A percentile compares a stretch with the other conserved stretches of the same genome.
These are phyloP conservation scores for Vandiemenella viatica DNA, from an alignment of 2,888 invertebrate species.

Conservation along the genomic window DNA sequence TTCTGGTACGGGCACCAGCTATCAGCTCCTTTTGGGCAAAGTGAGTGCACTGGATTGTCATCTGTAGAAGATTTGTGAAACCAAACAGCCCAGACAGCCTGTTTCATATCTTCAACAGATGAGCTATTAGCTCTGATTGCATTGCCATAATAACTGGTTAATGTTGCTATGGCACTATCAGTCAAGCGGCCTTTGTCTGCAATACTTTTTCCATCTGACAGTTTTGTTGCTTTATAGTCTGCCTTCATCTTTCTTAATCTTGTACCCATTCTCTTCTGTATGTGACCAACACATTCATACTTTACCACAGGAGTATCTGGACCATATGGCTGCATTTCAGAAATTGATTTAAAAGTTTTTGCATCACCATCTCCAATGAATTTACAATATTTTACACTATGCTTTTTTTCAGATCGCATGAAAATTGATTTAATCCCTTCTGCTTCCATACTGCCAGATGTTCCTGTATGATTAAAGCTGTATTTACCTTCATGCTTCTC, in stretches of 20 bases:
- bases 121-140: constrained; percentile 10
- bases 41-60: no score
- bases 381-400: constrained; percentile 8
- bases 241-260: constrained; percentile 4
- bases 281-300: constrained; percentile 10
- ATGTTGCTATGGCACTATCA: constrained; percentile 5
- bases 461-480: no score
- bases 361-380: constrained; percentile 13
- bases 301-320: constrained; percentile 2
- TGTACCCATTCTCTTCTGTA: constrained; percentile 7
- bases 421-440: constrained; percentile 7
- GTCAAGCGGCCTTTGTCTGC: constrained; percentile 3
- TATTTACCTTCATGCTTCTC: constrained; percentile 9
- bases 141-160: constrained; percentile 11
- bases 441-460: constrained; percentile 11
- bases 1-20: no score
- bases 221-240: constrained; percentile 8
- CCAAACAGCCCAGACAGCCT: constrained; percentile 14
- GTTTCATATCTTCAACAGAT: constrained; percentile 8
- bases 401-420: constrained; percentile 3
- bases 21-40: no score
- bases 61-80: no score
- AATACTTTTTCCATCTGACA: constrained; percentile 9
- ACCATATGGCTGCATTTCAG: constrained; percentile 1
- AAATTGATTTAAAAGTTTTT: constrained; percentile 5